phyloP scores from a whole-genome alignment of 2,888 invertebrate genomes.

The Allolobophora icterica region DNA sequence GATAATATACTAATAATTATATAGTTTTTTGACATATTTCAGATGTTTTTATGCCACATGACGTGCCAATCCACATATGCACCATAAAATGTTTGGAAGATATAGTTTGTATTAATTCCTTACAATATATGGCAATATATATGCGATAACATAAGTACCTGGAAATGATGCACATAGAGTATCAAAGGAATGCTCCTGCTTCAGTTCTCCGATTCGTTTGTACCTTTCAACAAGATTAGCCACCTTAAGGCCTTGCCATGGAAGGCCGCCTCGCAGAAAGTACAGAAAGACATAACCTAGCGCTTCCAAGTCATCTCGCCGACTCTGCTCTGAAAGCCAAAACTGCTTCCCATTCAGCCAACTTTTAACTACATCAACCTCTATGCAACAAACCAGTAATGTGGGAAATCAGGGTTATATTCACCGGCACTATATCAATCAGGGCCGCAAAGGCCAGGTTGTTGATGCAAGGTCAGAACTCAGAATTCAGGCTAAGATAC shows the following conservation, averaged over 20 bases:
- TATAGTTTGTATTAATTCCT: no score
- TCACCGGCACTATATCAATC: no score
- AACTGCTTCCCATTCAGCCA: not conserved
- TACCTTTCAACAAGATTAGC: constrained; percentile 98
- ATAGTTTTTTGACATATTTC: no score
- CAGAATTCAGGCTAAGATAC: no score
- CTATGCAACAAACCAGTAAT: no score
- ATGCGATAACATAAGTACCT: constrained; percentile 62
- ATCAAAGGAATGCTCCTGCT: constrained; percentile 97
- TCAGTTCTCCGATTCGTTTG: constrained; percentile 99
- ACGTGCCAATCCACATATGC: no score
- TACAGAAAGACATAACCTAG: constrained; percentile 99
- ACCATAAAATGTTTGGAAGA: no score
- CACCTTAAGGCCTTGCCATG: constrained; percentile 99
- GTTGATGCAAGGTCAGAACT: no score
- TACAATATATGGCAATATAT: not conserved
- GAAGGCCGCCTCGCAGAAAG: constrained; percentile 97
- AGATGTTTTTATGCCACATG: no score
- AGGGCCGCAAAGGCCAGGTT: no score
- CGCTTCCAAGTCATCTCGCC: constrained; percentile 98
- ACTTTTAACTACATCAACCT: not conserved
- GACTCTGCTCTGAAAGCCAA: constrained; percentile 84
- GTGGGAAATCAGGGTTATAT: no score
- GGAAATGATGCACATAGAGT: constrained; percentile 77
- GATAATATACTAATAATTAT: no score